These are phyloP conservation scores for Drosophila ochracea DNA, from an alignment of 2,888 invertebrate genomes.

Conservation along the genomic window DNA sequence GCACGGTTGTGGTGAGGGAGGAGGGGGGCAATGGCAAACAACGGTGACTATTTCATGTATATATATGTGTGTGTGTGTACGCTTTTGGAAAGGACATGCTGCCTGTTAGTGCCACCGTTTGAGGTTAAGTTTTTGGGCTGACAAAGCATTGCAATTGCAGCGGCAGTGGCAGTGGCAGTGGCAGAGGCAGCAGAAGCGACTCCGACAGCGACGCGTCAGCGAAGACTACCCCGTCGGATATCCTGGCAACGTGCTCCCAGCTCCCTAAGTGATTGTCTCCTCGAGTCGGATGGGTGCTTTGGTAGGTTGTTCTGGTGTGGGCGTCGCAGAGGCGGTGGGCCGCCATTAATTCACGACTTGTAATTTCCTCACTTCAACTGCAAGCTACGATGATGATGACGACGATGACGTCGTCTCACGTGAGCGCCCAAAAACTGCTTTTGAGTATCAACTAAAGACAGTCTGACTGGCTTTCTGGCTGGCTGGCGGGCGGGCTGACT, in stretches of 20 bases:
- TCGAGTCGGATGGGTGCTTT: slow-evolving; percentile 14
- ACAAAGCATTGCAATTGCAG: slow-evolving; percentile 77
- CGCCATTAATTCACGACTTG: slow-evolving; percentile 83
- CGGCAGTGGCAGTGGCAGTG: slow-evolving; percentile 30
- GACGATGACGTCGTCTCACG: slow-evolving; percentile 41
- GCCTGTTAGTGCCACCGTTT: slow-evolving; percentile 56
- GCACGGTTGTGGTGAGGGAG: too few relatives aligned
- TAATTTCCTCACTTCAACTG: slow-evolving; percentile 83
- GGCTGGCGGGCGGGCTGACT: not conserved
- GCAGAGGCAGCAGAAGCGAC: slow-evolving; percentile 9
- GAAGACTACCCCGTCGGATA: slow-evolving; percentile 74
- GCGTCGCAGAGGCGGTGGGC: slow-evolving; percentile 26
- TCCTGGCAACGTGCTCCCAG: slow-evolving; percentile 73
- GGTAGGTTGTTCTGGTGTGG: not conserved
- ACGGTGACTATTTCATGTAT: slow-evolving; percentile 24
- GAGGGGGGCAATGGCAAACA: slow-evolving; percentile 27
- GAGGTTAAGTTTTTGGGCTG: slow-evolving; percentile 79
- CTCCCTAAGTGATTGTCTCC: slow-evolving; percentile 60
- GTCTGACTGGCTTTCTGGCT: slow-evolving; percentile 8
- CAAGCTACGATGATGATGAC: slow-evolving; percentile 46
- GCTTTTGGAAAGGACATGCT: slow-evolving; percentile 44
- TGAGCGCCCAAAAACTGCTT: slow-evolving; percentile 59
- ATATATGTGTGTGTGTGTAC: not conserved
- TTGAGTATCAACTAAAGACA: slow-evolving; percentile 80
- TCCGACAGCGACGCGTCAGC: slow-evolving; percentile 19